phyloP scores from a whole-genome alignment of 1,140 invertebrate species.

The Calliopsis andreniformis region DNA sequence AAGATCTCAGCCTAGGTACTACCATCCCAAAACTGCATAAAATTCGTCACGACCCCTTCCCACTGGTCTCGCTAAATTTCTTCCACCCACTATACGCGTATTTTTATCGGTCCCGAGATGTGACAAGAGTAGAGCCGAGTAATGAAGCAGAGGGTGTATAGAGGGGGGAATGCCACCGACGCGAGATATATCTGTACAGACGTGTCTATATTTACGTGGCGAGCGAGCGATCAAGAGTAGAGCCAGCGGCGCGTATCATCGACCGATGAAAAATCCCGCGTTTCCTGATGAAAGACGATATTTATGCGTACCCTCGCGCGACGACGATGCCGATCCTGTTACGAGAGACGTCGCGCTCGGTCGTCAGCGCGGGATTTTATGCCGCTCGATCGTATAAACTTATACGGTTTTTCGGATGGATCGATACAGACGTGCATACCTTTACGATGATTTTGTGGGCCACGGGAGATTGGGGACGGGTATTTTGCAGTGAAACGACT shows the following conservation, averaged over 20 bases:
- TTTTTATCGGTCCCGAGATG: slow-evolving; percentile 40
- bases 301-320: slow-evolving; percentile 50
- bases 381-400: not conserved
- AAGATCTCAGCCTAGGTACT: no score
- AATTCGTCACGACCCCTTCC: no score
- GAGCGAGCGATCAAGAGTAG: slow-evolving; percentile 44
- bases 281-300: slow-evolving; percentile 63
- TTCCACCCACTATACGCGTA: slow-evolving; percentile 12
- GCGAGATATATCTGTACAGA: slow-evolving; percentile 58
- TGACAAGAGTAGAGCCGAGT: slow-evolving; percentile 2
- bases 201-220: slow-evolving; percentile 61
- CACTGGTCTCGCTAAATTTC: no score
- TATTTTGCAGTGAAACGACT: not conserved
- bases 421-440: not conserved
- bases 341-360: slow-evolving; percentile 21
- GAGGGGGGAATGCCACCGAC: slow-evolving; percentile 25
- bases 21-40: no score
- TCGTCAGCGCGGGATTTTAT: slow-evolving; percentile 16
- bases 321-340: slow-evolving; percentile 52
- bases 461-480: not conserved
- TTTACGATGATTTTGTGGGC: not conserved
- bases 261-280: slow-evolving; percentile 60
- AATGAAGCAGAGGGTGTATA: not conserved
- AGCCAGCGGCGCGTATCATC: slow-evolving; percentile 52
- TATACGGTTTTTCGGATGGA: not conserved